Percentiles rank a stretch among this genome's conserved stretches.
Evolutionary conservation across 2,113 vertebrate genomes (phyloP).

Genomic region (Xenopus tropicalis): DNA sequence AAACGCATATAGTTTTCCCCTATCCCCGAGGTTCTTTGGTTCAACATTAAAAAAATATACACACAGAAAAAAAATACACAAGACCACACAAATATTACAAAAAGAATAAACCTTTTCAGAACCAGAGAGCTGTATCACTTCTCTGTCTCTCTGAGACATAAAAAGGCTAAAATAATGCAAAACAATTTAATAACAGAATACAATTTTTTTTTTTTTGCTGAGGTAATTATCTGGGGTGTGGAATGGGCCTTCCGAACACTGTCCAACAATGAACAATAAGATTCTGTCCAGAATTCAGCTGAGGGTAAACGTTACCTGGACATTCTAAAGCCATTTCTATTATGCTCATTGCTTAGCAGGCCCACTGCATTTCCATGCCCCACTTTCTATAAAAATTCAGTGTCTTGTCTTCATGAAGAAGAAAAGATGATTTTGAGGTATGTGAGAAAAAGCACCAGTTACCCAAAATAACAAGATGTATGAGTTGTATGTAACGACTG

Average conservation of each 20-base stretch:
- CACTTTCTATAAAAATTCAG: conserved; percentile 17
- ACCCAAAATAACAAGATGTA: not conserved
- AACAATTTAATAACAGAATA: conserved; percentile 34
- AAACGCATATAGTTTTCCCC: conserved; percentile 29
- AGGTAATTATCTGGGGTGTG: conserved; percentile 30
- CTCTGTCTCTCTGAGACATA: not conserved
- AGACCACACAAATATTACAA: conserved; percentile 46
- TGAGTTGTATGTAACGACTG: not conserved
- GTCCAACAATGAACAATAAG: not conserved
- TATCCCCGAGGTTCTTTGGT: conserved; percentile 43
- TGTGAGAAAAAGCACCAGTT: conserved; percentile 34
- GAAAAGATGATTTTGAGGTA: conserved; percentile 35
- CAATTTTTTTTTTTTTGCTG: conserved; percentile 28
- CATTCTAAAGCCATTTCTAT: conserved; percentile 4
- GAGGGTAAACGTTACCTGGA: not conserved
- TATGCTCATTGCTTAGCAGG: conserved; percentile 7
- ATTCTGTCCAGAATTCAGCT: not conserved
- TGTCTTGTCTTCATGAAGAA: conserved; percentile 25
- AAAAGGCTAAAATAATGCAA: conserved; percentile 37
- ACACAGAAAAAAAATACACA: conserved; percentile 38
- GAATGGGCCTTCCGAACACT: conserved; percentile 11
- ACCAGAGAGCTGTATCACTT: conserved; percentile 19
- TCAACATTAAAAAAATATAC: conserved; percentile 44
- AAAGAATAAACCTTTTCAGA: conserved; percentile 31
- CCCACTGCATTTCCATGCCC: conserved; percentile 7